phyloP scores from a whole-genome alignment of 2,797 vertebrate genomes.

The Spinus olivaceus region DNA sequence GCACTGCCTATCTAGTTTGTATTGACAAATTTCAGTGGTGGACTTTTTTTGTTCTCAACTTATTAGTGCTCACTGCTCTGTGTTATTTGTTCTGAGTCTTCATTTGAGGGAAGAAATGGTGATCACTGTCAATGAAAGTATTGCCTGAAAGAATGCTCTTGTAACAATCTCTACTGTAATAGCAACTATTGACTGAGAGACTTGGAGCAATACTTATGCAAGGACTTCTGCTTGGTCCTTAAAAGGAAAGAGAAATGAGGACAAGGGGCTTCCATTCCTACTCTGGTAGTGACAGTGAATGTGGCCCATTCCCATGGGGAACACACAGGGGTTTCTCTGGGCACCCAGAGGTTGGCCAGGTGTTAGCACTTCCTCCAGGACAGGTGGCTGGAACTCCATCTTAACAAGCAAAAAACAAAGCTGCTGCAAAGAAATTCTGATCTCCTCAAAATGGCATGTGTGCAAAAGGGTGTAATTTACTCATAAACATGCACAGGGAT shows the following conservation, averaged over 20 bases:
- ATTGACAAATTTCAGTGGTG: not conserved
- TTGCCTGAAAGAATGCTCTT: not conserved
- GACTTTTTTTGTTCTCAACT: not conserved
- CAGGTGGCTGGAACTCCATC: not conserved
- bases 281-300: not conserved
- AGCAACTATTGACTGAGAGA: not conserved
- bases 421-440: not conserved
- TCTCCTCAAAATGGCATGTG: not conserved
- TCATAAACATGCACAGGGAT: not conserved
- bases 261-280: not conserved
- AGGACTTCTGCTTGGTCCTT: not conserved
- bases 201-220: not conserved
- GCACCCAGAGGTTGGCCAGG: not conserved
- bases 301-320: accelerated
- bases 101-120: not conserved
- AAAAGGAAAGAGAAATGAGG: not conserved
- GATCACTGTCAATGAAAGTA: not conserved
- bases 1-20: not conserved
- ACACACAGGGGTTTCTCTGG: not conserved
- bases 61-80: not conserved
- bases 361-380: too few relatives aligned
- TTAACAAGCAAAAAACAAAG: not conserved
- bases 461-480: not conserved
- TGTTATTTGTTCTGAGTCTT: not conserved
- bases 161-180: not conserved